Base-by-base conservation (phyloP, 2,113 vertebrate genomes). In the Hippoglossus stenolepis region DNA sequence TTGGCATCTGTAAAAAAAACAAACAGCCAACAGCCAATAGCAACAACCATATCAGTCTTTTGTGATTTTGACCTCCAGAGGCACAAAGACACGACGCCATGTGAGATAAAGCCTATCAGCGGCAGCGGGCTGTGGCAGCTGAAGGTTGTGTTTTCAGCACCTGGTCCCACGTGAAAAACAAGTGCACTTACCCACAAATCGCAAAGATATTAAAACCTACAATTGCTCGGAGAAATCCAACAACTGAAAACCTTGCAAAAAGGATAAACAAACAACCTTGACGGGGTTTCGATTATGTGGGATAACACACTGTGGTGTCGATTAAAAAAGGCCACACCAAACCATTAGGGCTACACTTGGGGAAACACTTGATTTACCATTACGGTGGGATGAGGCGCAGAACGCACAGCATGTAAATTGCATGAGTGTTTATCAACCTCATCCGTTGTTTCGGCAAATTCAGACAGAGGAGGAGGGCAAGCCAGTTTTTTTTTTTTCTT, bases 341-440 rank as follows among this genome's bases (percentile, higher is more conserved):
- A 57, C 63, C 81, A 70, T 69, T 77, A 77, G 43, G 64, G 21
- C 54, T 12, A 65, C 72, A 72, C 70, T 71, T n/a, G 62, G 58
- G 49, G 53, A 73, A 69, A 75, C 63, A 18, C 61, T 13, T 40
- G 68, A 77, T 73, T 73, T 63, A 43, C 75, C 64, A 58, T 56
- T 21, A 66, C 8, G 73, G 51, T 28, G 53, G 62, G 58, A 23
- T 57, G 69, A 68, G n/a, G 72, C 57, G 65, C 65, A 65, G 28
- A 54, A 64, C 56, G 53, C 23, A 62, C 2, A 24, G 79, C 73
- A 24, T 83, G 66, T 86, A 61, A 85, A 85, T 38, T 59, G 66
- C 56, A 76, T 20, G 63, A 75, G 60, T 73, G 77, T 88, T 84
- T 70, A 87, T 87, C 85, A 83, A 89, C 72, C 65, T 57, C 20